A percentile compares a stretch with the other conserved stretches of the same genome.
Evolutionary conservation across 2,888 invertebrate genomes (phyloP).

Genomic region (Petrophora chlorosata): DNA sequence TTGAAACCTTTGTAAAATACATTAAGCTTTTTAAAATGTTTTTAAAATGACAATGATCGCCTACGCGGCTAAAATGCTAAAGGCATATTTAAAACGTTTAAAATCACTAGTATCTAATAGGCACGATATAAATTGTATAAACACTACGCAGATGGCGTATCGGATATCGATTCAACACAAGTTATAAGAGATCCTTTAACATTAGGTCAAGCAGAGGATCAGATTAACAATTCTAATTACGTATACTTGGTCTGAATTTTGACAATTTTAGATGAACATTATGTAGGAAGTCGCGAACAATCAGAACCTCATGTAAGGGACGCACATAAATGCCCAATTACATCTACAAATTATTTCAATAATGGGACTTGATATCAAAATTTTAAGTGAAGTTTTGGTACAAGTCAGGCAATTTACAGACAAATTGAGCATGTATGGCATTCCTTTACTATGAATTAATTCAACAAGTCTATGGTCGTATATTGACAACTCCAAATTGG

Average conservation of each 20-base stretch:
- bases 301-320: too few species aligned
- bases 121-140: constrained; percentile 62
- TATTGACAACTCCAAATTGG: too few species aligned
- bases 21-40: constrained; percentile 43
- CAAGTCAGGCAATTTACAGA: too few species aligned
- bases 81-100: constrained; percentile 63
- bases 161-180: not conserved
- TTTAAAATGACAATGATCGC: constrained; percentile 40
- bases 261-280: not conserved
- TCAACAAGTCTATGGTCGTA: too few species aligned
- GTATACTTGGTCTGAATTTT: not conserved
- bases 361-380: too few species aligned
- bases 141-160: constrained; percentile 62
- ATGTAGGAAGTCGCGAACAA: too few species aligned
- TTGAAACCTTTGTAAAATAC: constrained; percentile 17
- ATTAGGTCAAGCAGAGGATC: not conserved
- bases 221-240: constrained; percentile 6
- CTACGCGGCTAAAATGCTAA: constrained; percentile 21
- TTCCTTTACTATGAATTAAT: too few species aligned
- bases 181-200: not conserved
- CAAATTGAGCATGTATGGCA: too few species aligned
- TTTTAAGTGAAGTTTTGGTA: too few species aligned
- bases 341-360: too few species aligned
- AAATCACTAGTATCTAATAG: constrained; percentile 58
- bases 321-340: too few species aligned